These are phyloP conservation scores for Hipposideros armiger DNA, from an alignment of 2,113 vertebrate genomes.

Conservation along the genomic window DNA sequence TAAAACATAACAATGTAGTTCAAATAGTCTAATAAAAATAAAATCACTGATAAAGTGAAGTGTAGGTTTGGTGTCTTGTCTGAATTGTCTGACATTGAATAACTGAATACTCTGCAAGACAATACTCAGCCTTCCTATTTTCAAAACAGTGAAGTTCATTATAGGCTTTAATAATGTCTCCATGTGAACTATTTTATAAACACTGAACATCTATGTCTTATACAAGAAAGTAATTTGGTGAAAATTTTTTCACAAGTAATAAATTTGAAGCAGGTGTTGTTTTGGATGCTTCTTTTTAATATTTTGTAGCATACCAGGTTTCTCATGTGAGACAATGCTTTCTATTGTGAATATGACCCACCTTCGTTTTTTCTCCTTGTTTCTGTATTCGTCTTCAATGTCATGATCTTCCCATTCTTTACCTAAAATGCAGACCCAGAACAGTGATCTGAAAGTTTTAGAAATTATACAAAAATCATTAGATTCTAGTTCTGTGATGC, in stretches of 20 bases:
- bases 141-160: neutral
- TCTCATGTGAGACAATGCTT: neutral
- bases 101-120: neutral
- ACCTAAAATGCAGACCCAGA: constrained; percentile 58
- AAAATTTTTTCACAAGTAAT: constrained; percentile 1
- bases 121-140: neutral
- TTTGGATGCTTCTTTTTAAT: neutral
- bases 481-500: neutral
- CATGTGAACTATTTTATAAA: neutral
- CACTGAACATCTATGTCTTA: neutral
- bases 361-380: constrained; percentile 35
- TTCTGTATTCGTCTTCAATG: neutral
- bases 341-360: neutral
- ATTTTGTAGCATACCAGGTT: neutral
- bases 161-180: neutral
- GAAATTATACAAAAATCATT: neutral
- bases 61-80: neutral
- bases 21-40: no score
- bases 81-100: neutral
- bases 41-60: neutral
- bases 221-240: neutral
- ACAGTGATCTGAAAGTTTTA: neutral
- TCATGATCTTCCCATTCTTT: constrained; percentile 5
- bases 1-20: no score
- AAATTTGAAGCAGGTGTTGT: neutral